phyloP scores from a whole-genome alignment of 2,888 invertebrate genomes.

The Fragum whitleyi region DNA sequence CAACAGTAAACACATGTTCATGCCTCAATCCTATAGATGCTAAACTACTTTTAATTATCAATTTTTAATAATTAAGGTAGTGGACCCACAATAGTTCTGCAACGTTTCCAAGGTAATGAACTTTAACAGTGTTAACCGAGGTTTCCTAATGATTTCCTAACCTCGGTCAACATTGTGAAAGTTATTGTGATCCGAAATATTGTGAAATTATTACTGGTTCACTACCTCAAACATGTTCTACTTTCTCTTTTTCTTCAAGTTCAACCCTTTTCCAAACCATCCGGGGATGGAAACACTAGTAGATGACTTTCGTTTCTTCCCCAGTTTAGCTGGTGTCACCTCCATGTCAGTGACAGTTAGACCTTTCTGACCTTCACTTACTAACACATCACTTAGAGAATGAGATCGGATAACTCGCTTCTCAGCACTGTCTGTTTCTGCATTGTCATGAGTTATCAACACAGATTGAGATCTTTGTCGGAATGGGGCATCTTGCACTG shows the following conservation, averaged over 20 bases:
- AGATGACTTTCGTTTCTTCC: slow-evolving; percentile 59
- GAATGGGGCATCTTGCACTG: background rate
- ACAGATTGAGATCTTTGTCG: slow-evolving; percentile 48
- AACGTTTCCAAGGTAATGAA: no score
- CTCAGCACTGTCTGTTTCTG: background rate
- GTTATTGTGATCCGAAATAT: no score
- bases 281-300: slow-evolving; percentile 73
- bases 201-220: no score
- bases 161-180: no score
- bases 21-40: no score
- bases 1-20: no score
- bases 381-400: slow-evolving; percentile 46
- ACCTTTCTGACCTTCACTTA: background rate
- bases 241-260: slow-evolving; percentile 69
- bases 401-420: slow-evolving; percentile 35
- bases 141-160: no score
- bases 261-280: slow-evolving; percentile 82
- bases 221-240: no score
- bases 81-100: no score
- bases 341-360: slow-evolving; percentile 5
- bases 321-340: slow-evolving; percentile 12
- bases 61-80: no score
- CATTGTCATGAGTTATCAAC: slow-evolving; percentile 5
- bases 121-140: no score
- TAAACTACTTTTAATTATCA: no score